phyloP scores from a whole-genome alignment of 2,797 vertebrate species.

The Pelobates cultripes region DNA sequence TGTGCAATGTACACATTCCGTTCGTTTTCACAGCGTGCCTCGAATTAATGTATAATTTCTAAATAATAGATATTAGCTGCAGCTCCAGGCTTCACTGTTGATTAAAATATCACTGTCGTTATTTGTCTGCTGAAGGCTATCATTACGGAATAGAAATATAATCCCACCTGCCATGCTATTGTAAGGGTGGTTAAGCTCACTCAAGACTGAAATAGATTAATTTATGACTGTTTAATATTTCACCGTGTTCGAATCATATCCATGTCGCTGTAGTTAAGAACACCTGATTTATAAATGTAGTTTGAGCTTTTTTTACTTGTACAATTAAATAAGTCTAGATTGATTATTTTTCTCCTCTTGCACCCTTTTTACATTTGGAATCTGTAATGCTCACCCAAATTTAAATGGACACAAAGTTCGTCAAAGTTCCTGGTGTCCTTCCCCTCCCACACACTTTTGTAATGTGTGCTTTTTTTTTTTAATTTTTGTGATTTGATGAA shows the following conservation, averaged over 20 bases:
- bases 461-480: too few relatives aligned
- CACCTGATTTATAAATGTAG: neutral
- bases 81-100: slow-evolving; percentile 48
- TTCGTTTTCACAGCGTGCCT: slow-evolving; percentile 36
- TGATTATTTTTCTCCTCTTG: too few relatives aligned
- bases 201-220: slow-evolving; percentile 2
- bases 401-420: too few relatives aligned
- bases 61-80: slow-evolving; percentile 48
- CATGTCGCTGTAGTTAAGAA: neutral
- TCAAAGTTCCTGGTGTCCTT: too few relatives aligned
- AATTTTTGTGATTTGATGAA: too few relatives aligned
- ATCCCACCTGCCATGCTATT: slow-evolving; percentile 60
- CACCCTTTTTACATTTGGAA: too few relatives aligned
- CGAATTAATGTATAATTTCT: slow-evolving; percentile 44
- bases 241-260: neutral
- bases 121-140: slow-evolving; percentile 51
- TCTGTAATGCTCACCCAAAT: too few relatives aligned
- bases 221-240: slow-evolving; percentile 14
- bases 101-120: slow-evolving; percentile 57
- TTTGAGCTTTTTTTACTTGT: too few relatives aligned
- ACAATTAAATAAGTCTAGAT: too few relatives aligned
- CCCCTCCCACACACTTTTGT: too few relatives aligned
- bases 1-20: slow-evolving; percentile 48
- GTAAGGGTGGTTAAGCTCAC: slow-evolving; percentile 59
- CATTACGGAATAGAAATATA: slow-evolving; percentile 57